Conservation (phyloP, 2,797 vertebrate species). For the Dermochelys coriacea region DNA sequence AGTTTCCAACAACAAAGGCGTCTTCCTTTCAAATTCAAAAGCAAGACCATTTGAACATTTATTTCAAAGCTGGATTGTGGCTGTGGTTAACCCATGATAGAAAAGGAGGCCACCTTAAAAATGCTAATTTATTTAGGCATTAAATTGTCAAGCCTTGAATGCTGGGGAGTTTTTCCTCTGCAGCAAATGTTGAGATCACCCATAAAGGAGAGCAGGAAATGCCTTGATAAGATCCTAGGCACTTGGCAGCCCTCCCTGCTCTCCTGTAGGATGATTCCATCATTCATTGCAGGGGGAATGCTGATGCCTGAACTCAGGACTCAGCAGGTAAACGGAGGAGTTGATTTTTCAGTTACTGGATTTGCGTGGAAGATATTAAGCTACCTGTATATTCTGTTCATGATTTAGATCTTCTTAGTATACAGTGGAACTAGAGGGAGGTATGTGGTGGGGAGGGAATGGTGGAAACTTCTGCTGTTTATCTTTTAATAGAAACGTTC, state of each 20-base stretch:
- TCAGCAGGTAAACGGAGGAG: neutral
- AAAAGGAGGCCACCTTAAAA: neutral
- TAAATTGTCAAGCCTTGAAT: neutral
- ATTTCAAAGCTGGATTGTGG: neutral
- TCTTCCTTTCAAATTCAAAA: constrained; percentile 4
- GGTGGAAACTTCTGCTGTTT: neutral
- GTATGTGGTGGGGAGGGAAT: neutral
- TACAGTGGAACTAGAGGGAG: neutral
- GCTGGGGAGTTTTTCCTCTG: neutral
- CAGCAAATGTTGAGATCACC: neutral
- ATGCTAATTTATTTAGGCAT: neutral
- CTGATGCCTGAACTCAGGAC: neutral
- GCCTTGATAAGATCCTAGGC: neutral
- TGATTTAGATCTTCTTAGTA: neutral
- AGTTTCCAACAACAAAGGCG: neutral
- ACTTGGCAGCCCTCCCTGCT: neutral
- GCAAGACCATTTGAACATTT: neutral
- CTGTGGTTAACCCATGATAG: neutral
- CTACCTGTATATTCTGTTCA: neutral
- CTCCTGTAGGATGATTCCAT: neutral
- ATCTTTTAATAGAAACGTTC: neutral
- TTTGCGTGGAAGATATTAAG: neutral
- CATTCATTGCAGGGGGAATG: neutral
- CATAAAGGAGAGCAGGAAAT: neutral
- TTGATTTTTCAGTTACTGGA: neutral